Evolutionary conservation across 2,797 vertebrate genomes (phyloP).

Genomic region (Pangasius mekongensis): DNA sequence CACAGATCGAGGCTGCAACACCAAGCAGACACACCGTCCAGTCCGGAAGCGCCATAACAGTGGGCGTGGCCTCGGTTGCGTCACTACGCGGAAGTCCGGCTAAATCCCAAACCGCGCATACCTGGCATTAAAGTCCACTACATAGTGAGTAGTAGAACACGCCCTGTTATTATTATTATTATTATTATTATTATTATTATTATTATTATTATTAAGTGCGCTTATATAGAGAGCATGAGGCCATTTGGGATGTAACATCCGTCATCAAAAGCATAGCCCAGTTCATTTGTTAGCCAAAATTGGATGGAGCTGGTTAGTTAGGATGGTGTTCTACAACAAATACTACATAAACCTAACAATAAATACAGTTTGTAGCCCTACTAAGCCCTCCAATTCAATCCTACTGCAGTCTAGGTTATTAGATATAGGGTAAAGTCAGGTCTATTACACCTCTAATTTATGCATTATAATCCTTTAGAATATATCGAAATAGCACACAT

Average conservation of each 20-base stretch:
- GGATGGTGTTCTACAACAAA: neutral
- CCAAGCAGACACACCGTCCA: slow-evolving; percentile 62
- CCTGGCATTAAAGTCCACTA: neutral
- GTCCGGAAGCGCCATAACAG: slow-evolving; percentile 70
- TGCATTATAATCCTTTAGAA: neutral
- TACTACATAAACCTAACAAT: neutral
- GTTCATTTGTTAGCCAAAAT: slow-evolving; percentile 7
- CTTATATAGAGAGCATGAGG: neutral
- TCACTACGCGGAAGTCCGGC: neutral
- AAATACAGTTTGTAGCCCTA: neutral
- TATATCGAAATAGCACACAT: neutral
- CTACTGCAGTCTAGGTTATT: neutral
- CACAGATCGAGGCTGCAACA: slow-evolving; percentile 62
- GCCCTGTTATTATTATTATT: neutral
- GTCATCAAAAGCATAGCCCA: neutral
- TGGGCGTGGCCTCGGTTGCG: slow-evolving; percentile 47
- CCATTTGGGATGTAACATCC: neutral
- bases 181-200: too few relatives aligned
- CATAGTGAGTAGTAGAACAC: neutral
- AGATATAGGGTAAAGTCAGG: neutral
- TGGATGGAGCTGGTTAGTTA: neutral
- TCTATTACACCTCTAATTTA: neutral
- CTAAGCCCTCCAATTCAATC: neutral
- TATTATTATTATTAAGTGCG: neutral
- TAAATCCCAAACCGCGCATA: neutral